Conservation (phyloP, 2,113 vertebrate genomes). For the Progne subis region DNA sequence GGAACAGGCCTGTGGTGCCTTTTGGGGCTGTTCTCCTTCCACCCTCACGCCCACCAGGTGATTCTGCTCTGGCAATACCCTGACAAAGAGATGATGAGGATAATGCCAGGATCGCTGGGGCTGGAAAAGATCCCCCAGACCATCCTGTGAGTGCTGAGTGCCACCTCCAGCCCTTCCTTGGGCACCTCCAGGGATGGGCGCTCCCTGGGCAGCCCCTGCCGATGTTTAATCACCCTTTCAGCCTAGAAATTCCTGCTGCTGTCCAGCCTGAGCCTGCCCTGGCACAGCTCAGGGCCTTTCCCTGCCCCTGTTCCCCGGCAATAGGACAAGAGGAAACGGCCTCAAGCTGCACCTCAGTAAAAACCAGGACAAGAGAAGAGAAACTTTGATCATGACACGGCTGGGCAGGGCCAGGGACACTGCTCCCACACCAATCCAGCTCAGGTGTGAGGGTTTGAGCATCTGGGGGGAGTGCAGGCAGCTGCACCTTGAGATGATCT, state of each 20-base stretch:
- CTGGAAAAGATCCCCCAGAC: rapidly evolving
- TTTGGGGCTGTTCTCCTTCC: not conserved
- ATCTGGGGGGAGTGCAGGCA: not conserved
- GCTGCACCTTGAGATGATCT: not conserved
- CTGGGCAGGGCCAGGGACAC: not conserved
- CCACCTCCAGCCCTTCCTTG: rapidly evolving
- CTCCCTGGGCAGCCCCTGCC: not conserved
- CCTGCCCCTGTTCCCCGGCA: not conserved
- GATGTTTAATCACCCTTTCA: no score
- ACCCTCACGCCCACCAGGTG: rapidly evolving
- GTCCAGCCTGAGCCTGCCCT: not conserved
- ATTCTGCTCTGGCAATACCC: not conserved
- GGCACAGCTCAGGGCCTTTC: not conserved
- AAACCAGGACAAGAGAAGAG: not conserved
- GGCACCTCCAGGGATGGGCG: not conserved
- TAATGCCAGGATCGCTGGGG: no score
- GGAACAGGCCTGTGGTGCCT: not conserved
- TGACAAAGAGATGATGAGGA: not conserved
- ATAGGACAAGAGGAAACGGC: not conserved
- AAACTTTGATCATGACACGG: not conserved
- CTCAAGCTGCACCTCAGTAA: not conserved
- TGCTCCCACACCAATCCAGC: not conserved
- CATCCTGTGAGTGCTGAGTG: rapidly evolving
- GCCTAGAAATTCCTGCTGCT: rapidly evolving
- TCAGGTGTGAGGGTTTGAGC: not conserved